These are phyloP conservation scores for Silvanus unidentatus DNA, from an alignment of 2,888 invertebrate species.

Conservation along the genomic window DNA sequence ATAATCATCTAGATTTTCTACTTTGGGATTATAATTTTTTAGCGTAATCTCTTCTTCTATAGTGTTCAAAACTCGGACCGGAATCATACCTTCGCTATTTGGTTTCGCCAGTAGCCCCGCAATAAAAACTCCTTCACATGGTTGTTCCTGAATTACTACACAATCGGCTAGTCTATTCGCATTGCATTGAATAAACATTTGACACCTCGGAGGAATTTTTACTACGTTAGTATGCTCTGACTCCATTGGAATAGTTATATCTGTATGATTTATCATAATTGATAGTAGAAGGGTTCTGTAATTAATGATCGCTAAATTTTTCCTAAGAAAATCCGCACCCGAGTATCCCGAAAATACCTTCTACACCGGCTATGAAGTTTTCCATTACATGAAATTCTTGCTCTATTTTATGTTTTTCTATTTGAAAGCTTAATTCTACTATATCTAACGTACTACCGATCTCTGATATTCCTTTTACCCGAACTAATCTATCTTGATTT, in stretches of 20 bases:
- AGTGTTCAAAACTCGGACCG: conserved; percentile 14
- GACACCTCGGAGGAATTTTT: conserved; percentile 9
- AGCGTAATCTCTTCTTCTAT: conserved; percentile 10
- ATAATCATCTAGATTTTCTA: conserved; percentile 8
- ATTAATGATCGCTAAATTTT: conserved; percentile 9
- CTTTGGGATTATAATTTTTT: conserved; percentile 16
- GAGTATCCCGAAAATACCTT: conserved; percentile 10
- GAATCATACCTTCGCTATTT: conserved; percentile 10
- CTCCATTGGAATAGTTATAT: conserved; percentile 8
- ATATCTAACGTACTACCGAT: conserved; percentile 3
- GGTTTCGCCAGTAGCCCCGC: conserved; percentile 13
- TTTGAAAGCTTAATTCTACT: conserved; percentile 4
- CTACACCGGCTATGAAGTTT: conserved; percentile 5
- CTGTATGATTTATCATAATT: conserved; percentile 3
- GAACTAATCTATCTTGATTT: conserved; percentile 1
- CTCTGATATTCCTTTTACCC: conserved; percentile 5
- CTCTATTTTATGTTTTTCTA: conserved; percentile 1
- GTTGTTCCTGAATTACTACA: conserved; percentile 8
- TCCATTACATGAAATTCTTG: conserved; percentile 10
- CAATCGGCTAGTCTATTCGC: conserved; percentile 8
- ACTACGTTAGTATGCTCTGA: conserved; percentile 3
- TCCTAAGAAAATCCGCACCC: conserved; percentile 9
- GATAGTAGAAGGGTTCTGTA: conserved; percentile 6
- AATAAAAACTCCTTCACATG: conserved; percentile 14
- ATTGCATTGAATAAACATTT: conserved; percentile 9